phyloP scores from a whole-genome alignment of 1,140 invertebrate genomes.

The Dinothrombium tinctorium region DNA sequence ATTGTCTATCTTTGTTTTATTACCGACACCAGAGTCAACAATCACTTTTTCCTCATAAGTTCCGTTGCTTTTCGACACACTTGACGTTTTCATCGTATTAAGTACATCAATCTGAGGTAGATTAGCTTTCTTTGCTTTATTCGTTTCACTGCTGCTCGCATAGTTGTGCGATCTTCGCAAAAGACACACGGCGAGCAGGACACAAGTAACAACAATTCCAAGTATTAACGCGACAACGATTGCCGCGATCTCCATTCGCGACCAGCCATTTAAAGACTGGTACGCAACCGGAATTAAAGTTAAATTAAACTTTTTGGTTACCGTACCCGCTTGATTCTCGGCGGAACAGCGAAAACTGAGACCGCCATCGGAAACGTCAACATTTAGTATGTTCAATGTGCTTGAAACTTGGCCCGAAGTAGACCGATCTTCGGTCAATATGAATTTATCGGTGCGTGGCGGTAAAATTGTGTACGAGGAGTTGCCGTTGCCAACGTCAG shows the following conservation, averaged over 20 bases:
- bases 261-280: conserved; percentile 18
- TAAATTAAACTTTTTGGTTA: conserved; percentile 40
- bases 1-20: conserved; percentile 13
- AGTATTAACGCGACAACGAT: conserved; percentile 32
- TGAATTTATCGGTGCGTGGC: conserved; percentile 24
- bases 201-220: conserved; percentile 29
- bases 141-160: not conserved
- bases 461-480: conserved; percentile 15
- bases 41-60: conserved; percentile 14
- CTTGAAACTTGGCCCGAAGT: conserved; percentile 21
- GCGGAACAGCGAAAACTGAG: conserved; percentile 44
- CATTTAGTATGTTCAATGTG: conserved; percentile 40
- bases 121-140: not conserved
- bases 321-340: conserved; percentile 46
- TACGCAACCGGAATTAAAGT: conserved; percentile 29
- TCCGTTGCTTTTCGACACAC: conserved; percentile 6
- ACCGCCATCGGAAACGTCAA: conserved; percentile 34
- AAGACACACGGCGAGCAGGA: conserved; percentile 19
- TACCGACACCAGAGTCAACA: conserved; percentile 8
- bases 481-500: conserved; percentile 23
- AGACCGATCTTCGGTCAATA: conserved; percentile 24
- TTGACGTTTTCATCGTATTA: conserved; percentile 6
- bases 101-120: conserved; percentile 8
- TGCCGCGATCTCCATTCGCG: conserved; percentile 24
- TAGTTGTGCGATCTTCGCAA: conserved; percentile 8